These are phyloP conservation scores for Rhadina sibilatrix DNA, from an alignment of 2,113 vertebrate genomes.

Conservation along the genomic window DNA sequence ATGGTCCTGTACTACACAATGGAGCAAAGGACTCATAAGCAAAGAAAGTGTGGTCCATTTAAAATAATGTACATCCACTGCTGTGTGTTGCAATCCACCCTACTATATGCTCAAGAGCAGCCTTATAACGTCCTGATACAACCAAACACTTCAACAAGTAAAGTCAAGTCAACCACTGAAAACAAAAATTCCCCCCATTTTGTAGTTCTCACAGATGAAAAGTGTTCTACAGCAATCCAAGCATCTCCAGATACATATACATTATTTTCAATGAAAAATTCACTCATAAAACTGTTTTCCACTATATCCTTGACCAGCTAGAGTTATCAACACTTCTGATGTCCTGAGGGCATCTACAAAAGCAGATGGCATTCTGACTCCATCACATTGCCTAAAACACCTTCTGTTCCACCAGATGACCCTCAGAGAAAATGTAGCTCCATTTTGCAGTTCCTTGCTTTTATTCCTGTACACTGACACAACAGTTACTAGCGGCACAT, in stretches of 20 bases:
- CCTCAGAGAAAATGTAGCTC: neutral
- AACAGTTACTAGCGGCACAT: neutral
- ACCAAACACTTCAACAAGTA: neutral
- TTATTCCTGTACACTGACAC: neutral
- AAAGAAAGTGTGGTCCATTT: neutral
- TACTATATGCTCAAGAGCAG: neutral
- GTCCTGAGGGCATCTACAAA: neutral
- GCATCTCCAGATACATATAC: fast-evolving
- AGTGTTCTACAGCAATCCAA: neutral
- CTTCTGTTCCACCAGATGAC: neutral
- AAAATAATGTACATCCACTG: neutral
- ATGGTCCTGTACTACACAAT: fast-evolving
- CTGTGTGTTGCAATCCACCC: neutral
- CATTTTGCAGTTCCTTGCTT: neutral
- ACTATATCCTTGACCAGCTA: neutral
- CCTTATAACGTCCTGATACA: neutral
- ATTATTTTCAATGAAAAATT: neutral
- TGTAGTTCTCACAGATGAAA: neutral
- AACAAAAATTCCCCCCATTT: neutral
- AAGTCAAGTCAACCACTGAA: neutral
- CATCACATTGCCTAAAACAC: neutral
- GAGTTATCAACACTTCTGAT: neutral
- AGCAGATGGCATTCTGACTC: neutral
- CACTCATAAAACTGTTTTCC: neutral
- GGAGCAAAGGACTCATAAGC: neutral